Evolutionary conservation across 2,797 vertebrate species (phyloP).

Genomic region (Chloroceryle amazona): DNA sequence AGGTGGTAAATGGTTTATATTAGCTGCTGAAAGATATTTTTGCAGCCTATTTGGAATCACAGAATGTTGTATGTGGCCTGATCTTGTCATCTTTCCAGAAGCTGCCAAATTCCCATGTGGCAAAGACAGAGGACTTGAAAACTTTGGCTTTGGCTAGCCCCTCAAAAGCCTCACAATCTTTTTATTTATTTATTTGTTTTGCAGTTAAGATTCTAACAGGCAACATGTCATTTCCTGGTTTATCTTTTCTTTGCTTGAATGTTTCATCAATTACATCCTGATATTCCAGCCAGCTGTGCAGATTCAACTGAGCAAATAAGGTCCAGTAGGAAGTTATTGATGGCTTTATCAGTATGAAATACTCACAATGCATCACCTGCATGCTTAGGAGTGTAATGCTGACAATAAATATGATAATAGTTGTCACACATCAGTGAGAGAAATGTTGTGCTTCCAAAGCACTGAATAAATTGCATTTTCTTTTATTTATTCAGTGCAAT

Average conservation of each 20-base stretch:
- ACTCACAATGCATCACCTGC: constrained; percentile 84
- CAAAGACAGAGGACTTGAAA: background rate
- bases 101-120: background rate
- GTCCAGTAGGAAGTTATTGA: constrained; percentile 84
- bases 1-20: constrained; percentile 13
- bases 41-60: background rate
- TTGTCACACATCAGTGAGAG: constrained; percentile 87
- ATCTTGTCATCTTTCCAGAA: background rate
- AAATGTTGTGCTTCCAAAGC: constrained; percentile 84
- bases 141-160: background rate
- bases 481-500: constrained; percentile 85
- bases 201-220: background rate
- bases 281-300: background rate
- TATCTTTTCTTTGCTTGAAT: constrained; percentile 57
- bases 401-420: constrained; percentile 91
- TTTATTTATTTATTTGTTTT: background rate
- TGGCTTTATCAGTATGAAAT: constrained; percentile 87
- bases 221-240: background rate
- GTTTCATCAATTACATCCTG: constrained; percentile 44
- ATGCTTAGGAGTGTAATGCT: constrained; percentile 86
- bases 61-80: background rate
- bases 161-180: background rate
- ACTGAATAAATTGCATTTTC: constrained; percentile 83
- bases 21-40: background rate
- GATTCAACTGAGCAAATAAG: constrained; percentile 46